phyloP scores from a whole-genome alignment of 2,888 invertebrate species.

The Chymomyza amoena region DNA sequence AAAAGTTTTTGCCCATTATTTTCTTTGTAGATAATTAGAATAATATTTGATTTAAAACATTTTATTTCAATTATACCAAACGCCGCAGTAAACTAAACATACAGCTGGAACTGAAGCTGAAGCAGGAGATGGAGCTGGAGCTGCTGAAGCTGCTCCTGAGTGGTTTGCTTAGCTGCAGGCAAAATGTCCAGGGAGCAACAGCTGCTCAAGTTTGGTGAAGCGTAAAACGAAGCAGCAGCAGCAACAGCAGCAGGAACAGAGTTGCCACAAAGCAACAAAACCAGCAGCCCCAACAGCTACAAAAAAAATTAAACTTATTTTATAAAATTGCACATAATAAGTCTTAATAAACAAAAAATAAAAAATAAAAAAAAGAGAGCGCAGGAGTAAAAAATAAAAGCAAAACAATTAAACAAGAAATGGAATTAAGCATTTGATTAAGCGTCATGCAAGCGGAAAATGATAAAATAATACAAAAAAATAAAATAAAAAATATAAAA shows the following conservation, averaged over 20 bases:
- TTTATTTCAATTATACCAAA: conserved; percentile 68
- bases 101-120: conserved; percentile 19
- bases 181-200: conserved; percentile 47
- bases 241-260: conserved; percentile 25
- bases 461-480: conserved; percentile 58
- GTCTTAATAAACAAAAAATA: conserved; percentile 22
- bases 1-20: conserved; percentile 58
- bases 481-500: conserved; percentile 1
- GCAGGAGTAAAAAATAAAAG: background rate
- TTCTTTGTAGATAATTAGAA: conserved; percentile 67
- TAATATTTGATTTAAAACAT: conserved; percentile 72
- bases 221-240: conserved; percentile 11
- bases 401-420: conserved; percentile 22
- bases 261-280: conserved; percentile 23
- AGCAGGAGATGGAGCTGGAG: conserved; percentile 8
- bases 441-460: conserved; percentile 44
- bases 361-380: background rate
- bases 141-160: conserved; percentile 11
- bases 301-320: conserved; percentile 6
- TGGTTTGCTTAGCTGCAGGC: conserved; percentile 33
- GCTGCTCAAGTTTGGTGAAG: conserved; percentile 41
- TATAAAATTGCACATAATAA: conserved; percentile 6
- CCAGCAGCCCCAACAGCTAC: conserved; percentile 18
- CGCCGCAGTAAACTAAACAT: conserved; percentile 50
- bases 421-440: conserved; percentile 61